Percentiles rank a stretch among this genome's conserved stretches.
Conservation (phyloP, 2,797 vertebrate genomes). For the Oreochromis mossambicus region DNA sequence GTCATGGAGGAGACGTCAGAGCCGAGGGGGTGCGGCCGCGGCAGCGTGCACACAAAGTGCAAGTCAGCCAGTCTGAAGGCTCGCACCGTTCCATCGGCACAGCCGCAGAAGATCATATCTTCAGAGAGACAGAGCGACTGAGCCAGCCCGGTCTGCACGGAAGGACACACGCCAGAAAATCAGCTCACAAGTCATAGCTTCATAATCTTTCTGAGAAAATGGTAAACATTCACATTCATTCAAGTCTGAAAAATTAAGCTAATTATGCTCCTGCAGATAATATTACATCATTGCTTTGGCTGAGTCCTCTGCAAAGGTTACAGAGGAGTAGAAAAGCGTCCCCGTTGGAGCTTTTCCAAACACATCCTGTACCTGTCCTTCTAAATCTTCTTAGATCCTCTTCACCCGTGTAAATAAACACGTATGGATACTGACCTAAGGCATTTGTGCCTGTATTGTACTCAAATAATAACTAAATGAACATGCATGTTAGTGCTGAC, state of each 20-base stretch:
- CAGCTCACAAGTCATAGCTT: not conserved
- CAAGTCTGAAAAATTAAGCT: not conserved
- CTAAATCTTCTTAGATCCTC: constrained; percentile 44
- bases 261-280: not conserved
- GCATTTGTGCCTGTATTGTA: not conserved
- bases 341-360: constrained; percentile 25
- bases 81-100: constrained; percentile 87
- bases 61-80: constrained; percentile 87
- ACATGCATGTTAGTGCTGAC: not conserved
- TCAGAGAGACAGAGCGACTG: constrained; percentile 89
- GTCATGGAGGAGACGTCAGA: constrained; percentile 80
- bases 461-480: not conserved
- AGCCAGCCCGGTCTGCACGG: constrained; percentile 82
- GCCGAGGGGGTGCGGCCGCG: constrained; percentile 85
- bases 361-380: constrained; percentile 20
- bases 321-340: not conserved
- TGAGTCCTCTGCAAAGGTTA: not conserved
- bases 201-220: not conserved
- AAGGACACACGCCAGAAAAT: not conserved
- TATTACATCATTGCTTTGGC: not conserved
- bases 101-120: constrained; percentile 93
- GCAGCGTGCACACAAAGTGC: constrained; percentile 86
- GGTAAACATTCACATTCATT: not conserved
- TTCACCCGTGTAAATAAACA: constrained; percentile 2
- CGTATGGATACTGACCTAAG: constrained; percentile 3